phyloP scores from a whole-genome alignment of 2,888 invertebrate genomes.

The Mesochorus sp. region DNA sequence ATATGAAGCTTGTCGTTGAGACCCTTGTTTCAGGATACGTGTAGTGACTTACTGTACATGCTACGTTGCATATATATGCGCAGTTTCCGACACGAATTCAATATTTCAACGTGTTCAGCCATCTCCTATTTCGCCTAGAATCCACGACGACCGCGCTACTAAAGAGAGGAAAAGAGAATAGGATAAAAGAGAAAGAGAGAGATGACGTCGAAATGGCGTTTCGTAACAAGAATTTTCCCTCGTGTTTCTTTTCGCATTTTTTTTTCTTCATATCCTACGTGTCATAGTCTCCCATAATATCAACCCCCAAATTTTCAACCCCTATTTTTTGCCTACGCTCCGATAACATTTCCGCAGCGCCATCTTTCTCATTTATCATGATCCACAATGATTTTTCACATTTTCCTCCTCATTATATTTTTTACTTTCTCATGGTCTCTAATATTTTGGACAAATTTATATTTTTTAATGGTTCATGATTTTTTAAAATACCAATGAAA shows the following conservation, averaged over 20 bases:
- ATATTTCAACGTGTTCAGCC: constrained; percentile 48
- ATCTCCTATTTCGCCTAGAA: constrained; percentile 6
- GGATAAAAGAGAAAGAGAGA: constrained; percentile 6
- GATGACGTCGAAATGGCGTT: constrained; percentile 52
- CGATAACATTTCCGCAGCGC: constrained; percentile 6
- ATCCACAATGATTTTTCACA: constrained; percentile 15
- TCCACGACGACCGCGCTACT: constrained; percentile 33
- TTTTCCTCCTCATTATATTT: constrained; percentile 17
- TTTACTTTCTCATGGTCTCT: constrained; percentile 7
- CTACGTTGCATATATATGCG: not conserved
- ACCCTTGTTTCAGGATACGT: not conserved
- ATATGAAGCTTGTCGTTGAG: constrained; percentile 20
- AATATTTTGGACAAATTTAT: constrained; percentile 23
- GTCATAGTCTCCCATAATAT: not conserved
- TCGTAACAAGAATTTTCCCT: constrained; percentile 34
- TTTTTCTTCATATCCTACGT: not conserved
- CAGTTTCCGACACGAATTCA: constrained; percentile 9
- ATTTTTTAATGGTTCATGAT: constrained; percentile 22
- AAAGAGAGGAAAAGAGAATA: too few species aligned
- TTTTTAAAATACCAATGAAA: not conserved
- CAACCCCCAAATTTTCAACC: not conserved
- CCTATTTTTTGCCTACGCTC: constrained; percentile 10
- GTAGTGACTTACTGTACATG: not conserved
- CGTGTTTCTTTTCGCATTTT: constrained; percentile 17
- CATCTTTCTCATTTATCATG: not conserved